Conservation (phyloP, 2,888 invertebrate species). For the Drosophila kanekoi region DNA sequence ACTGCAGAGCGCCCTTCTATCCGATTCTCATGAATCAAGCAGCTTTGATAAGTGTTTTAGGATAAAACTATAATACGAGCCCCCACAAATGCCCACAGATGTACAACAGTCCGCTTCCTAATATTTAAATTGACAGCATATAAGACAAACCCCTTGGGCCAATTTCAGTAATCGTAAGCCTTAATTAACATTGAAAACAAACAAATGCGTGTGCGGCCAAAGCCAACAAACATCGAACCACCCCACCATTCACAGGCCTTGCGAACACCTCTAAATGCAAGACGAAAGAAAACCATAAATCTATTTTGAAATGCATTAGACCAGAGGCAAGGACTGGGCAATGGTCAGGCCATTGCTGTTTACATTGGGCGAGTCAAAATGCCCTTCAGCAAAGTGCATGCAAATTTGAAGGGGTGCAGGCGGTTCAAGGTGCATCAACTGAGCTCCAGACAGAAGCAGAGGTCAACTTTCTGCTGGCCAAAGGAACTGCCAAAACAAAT, state of each 20-base stretch:
- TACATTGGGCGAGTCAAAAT: constrained; percentile 44
- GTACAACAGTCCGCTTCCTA: neutral
- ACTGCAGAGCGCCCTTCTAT: neutral
- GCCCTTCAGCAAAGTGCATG: constrained; percentile 61
- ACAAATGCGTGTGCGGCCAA: constrained; percentile 63
- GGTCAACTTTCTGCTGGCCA: constrained; percentile 57
- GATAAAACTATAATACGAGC: too few relatives aligned
- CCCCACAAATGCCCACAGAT: neutral
- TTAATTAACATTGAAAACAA: constrained; percentile 82
- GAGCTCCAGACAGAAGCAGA: constrained; percentile 20
- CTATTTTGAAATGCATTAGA: constrained; percentile 81
- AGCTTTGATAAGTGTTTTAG: too few relatives aligned
- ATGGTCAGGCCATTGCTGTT: constrained; percentile 26
- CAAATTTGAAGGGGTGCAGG: constrained; percentile 24
- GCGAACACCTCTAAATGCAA: constrained; percentile 43
- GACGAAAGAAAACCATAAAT: constrained; percentile 80
- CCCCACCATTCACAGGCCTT: constrained; percentile 26
- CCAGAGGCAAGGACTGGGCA: constrained; percentile 14
- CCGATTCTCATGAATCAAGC: neutral
- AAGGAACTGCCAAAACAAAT: constrained; percentile 60
- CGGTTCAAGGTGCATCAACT: constrained; percentile 31
- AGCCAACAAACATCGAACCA: constrained; percentile 35
- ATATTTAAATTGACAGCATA: constrained; percentile 1
- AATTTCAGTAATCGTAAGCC: constrained; percentile 65
- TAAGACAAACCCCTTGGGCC: constrained; percentile 23